Evolutionary conservation across 2,113 vertebrate genomes (phyloP).

Genomic region (Alexandromys fortis): DNA sequence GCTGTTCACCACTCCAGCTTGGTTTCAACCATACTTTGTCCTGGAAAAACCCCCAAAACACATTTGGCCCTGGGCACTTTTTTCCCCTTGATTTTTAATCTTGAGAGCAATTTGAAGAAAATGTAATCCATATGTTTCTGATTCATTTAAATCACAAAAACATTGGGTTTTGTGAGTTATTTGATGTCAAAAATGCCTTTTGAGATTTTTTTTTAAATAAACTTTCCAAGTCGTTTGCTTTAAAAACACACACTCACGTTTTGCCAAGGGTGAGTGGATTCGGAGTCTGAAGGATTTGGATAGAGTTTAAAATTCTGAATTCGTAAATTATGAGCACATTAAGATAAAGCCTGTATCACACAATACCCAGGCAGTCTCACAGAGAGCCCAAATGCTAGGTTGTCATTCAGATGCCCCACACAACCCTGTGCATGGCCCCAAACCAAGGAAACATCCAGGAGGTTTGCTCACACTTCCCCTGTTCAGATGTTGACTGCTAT

Average conservation of each 20-base stretch:
- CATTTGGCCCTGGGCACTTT: slow-evolving; percentile 74
- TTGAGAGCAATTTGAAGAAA: slow-evolving; percentile 81
- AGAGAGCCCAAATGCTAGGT: slow-evolving; percentile 37
- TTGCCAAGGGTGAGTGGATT: slow-evolving; percentile 79
- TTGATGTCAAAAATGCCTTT: slow-evolving; percentile 83
- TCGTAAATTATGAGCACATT: slow-evolving; percentile 70
- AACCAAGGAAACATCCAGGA: slow-evolving; percentile 55
- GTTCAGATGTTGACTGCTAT: slow-evolving; percentile 63
- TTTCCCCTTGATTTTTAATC: slow-evolving; percentile 81
- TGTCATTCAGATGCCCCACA: slow-evolving; percentile 66
- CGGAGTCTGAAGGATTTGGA: slow-evolving; percentile 67
- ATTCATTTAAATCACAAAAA: slow-evolving; percentile 84
- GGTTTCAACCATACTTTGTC: slow-evolving; percentile 53
- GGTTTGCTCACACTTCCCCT: slow-evolving; percentile 17
- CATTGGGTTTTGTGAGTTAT: slow-evolving; percentile 79
- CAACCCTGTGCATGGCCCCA: slow-evolving; percentile 40
- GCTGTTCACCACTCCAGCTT: slow-evolving; percentile 33
- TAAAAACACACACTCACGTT: slow-evolving; percentile 80
- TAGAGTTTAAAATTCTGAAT: slow-evolving; percentile 76
- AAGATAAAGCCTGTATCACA: slow-evolving; percentile 71
- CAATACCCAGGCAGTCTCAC: slow-evolving; percentile 34
- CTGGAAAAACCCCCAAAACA: slow-evolving; percentile 73
- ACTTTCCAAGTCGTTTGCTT: slow-evolving; percentile 78
- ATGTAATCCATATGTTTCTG: slow-evolving; percentile 83
- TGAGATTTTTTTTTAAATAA: slow-evolving; percentile 78